phyloP scores from a whole-genome alignment of 2,113 vertebrate genomes.

The Corynorhinus townsendii region DNA sequence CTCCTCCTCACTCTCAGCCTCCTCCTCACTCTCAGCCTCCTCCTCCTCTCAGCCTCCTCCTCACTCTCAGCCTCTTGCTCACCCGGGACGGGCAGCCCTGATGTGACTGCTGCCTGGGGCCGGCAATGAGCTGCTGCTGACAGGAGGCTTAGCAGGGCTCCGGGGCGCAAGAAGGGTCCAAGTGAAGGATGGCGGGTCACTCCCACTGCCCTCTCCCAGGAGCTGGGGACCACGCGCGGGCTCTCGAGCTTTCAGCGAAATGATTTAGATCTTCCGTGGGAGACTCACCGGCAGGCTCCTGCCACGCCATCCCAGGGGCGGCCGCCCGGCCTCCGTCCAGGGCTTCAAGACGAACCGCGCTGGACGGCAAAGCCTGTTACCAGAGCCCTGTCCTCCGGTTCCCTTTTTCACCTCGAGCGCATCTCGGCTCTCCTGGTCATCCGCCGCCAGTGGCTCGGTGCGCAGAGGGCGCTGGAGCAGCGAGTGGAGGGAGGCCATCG shows the following conservation, averaged over 20 bases:
- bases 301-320: rapidly evolving
- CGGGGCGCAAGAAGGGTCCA: rapidly evolving
- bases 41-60: not conserved
- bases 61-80: not conserved
- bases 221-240: rapidly evolving
- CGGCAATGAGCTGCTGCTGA: rapidly evolving
- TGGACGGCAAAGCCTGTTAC: not conserved
- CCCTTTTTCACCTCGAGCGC: not conserved
- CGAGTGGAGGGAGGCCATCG: not conserved
- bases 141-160: rapidly evolving
- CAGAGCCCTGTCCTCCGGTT: not conserved
- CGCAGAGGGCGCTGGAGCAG: not conserved
- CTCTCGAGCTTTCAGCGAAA: not conserved
- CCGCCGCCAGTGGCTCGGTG: not conserved
- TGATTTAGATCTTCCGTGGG: not conserved
- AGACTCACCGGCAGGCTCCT: not conserved
- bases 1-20: too few species aligned
- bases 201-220: not conserved
- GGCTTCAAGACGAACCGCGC: not conserved
- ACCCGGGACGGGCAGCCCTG: not conserved
- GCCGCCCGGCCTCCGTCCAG: too few species aligned
- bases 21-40: too few species aligned
- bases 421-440: not conserved
- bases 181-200: rapidly evolving
- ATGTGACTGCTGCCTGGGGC: not conserved